A percentile compares a stretch with the other conserved stretches of the same genome.
Conservation (phyloP, 2,113 vertebrate species). For the Halichoeres trimaculatus region DNA sequence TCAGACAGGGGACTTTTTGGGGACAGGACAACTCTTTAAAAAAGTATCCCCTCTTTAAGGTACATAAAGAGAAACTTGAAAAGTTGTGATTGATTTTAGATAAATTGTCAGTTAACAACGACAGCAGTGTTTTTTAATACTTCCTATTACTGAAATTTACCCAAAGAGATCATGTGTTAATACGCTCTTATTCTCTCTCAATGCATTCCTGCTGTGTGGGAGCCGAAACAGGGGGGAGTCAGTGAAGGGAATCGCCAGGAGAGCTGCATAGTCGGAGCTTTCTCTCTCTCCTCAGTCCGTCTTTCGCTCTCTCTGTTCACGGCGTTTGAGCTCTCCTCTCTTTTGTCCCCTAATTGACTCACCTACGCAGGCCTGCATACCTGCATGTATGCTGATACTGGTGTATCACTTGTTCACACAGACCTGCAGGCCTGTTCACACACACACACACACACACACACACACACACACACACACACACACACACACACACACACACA, state of each 20-base stretch:
- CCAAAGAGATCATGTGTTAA: neutral
- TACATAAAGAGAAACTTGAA: too few species aligned
- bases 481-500: neutral
- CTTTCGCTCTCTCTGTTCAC: slow-evolving; percentile 62
- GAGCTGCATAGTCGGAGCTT: slow-evolving; percentile 62
- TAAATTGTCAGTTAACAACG: too few species aligned
- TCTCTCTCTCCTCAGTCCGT: slow-evolving; percentile 55
- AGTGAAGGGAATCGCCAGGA: slow-evolving; percentile 61
- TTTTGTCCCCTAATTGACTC: slow-evolving; percentile 78
- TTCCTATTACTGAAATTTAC: slow-evolving; percentile 19
- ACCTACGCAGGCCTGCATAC: slow-evolving; percentile 64
- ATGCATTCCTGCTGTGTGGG: slow-evolving; percentile 80
- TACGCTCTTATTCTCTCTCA: slow-evolving; percentile 3
- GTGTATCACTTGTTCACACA: slow-evolving; percentile 28
- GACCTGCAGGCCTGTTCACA: slow-evolving; percentile 18
- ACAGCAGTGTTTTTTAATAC: neutral
- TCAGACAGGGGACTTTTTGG: too few species aligned
- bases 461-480: too few species aligned
- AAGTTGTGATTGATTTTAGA: too few species aligned
- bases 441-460: slow-evolving; percentile 9
- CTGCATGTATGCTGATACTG: slow-evolving; percentile 67
- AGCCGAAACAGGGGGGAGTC: slow-evolving; percentile 67
- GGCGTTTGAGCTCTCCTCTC: slow-evolving; percentile 60
- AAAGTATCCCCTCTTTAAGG: too few species aligned
- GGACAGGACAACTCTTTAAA: too few species aligned